These are phyloP conservation scores for Hemibagrus wyckioides DNA, from an alignment of 2,113 vertebrate genomes.

Conservation along the genomic window DNA sequence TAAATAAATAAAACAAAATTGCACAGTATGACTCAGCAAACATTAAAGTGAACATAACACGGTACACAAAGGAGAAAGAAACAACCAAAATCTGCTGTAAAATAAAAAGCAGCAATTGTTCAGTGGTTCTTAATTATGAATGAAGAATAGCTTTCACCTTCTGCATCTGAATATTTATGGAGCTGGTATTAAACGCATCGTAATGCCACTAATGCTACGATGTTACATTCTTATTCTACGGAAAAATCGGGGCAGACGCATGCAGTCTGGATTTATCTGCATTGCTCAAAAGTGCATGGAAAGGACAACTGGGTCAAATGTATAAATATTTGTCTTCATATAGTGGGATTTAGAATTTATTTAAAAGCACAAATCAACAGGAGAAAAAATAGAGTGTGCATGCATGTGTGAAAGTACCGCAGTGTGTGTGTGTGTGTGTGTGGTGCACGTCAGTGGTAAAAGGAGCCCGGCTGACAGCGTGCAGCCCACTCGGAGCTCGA, in stretches of 20 bases:
- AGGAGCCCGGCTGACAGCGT: conserved; percentile 64
- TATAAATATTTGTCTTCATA: not conserved
- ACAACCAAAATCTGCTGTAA: conserved; percentile 63
- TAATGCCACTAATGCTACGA: not conserved
- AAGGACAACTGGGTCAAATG: conserved; percentile 49
- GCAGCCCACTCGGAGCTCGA: conserved; percentile 69
- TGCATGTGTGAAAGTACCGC: not conserved
- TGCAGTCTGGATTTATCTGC: conserved; percentile 59
- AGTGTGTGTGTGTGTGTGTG: conserved; percentile 9
- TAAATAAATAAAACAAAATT: not conserved
- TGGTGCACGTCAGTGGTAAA: conserved; percentile 7
- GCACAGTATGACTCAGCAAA: conserved; percentile 16
- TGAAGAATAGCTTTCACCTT: not conserved
- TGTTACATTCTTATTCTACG: not conserved
- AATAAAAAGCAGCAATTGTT: not conserved
- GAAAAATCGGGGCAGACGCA: not conserved
- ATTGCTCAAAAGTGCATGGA: conserved; percentile 73
- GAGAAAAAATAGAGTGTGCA: not conserved
- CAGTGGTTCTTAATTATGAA: not conserved
- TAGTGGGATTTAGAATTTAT: not conserved
- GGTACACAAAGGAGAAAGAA: conserved; percentile 69
- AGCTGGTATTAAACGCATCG: not conserved
- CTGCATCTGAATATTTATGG: not conserved
- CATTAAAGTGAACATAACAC: not conserved
- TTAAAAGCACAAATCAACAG: not conserved